phyloP scores from a whole-genome alignment of 2,888 invertebrate species.

The Aporophyla lueneburgensis region DNA sequence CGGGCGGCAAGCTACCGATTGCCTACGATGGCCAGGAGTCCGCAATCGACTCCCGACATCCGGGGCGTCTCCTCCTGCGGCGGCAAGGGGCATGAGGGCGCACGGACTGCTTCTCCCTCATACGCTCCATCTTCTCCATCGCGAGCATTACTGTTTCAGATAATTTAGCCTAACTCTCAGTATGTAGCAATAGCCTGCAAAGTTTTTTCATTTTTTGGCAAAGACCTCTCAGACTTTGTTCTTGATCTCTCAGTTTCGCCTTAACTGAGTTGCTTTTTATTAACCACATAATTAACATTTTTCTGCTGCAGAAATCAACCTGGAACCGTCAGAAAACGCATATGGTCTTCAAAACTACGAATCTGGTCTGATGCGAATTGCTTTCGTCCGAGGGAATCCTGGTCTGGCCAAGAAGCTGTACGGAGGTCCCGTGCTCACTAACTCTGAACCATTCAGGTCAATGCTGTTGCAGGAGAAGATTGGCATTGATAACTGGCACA shows the following conservation, averaged over 20 bases:
- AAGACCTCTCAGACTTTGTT: background rate
- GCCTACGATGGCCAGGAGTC: too few species aligned
- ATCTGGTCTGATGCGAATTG: slow-evolving; percentile 94
- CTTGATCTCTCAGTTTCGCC: too few species aligned
- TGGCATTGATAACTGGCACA: slow-evolving; percentile 88
- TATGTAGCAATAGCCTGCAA: background rate
- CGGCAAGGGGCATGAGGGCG: too few species aligned
- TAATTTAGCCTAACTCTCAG: background rate
- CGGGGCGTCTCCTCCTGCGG: too few species aligned
- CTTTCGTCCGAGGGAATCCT: slow-evolving; percentile 93
- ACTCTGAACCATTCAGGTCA: slow-evolving; percentile 85
- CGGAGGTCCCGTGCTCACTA: slow-evolving; percentile 83
- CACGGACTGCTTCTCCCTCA: too few species aligned
- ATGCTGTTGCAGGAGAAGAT: slow-evolving; percentile 80
- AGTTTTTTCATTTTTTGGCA: background rate
- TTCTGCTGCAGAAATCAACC: slow-evolving; percentile 89
- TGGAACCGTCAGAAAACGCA: slow-evolving; percentile 92
- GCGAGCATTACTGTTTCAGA: too few species aligned
- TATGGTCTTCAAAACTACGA: slow-evolving; percentile 92
- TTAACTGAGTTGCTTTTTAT: background rate
- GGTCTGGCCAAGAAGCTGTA: slow-evolving; percentile 80
- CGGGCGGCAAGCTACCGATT: too few species aligned
- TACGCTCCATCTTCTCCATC: too few species aligned
- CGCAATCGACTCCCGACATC: too few species aligned
- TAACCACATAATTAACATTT: background rate